These are phyloP conservation scores for Ariolimax columbianus DNA, from an alignment of 2,888 invertebrate species.

Conservation along the genomic window DNA sequence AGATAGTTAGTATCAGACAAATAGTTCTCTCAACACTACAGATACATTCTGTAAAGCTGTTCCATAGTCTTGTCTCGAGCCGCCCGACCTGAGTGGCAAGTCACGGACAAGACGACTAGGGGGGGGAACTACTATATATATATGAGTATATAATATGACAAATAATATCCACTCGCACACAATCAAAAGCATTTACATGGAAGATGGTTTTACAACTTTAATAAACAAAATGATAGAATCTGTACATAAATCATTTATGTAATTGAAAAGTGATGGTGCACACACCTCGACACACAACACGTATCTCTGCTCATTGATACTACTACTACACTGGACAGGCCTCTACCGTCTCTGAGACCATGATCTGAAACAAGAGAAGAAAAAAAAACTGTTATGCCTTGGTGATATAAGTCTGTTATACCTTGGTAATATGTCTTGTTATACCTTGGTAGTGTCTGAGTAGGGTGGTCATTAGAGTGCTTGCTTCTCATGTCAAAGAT, in stretches of 20 bases:
- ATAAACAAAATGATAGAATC: neutral
- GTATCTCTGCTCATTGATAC: constrained; percentile 7
- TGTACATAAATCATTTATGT: constrained; percentile 33
- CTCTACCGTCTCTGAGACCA: constrained; percentile 52
- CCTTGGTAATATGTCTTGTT: no score
- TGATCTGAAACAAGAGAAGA: constrained; percentile 53
- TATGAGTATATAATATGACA: no score
- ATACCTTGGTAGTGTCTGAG: no score
- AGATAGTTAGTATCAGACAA: no score
- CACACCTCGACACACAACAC: constrained; percentile 7
- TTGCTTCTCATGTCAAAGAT: no score
- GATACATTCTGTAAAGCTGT: no score
- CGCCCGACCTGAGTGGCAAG: no score
- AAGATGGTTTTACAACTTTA: neutral
- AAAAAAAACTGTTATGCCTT: constrained; percentile 9
- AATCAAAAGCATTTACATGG: neutral
- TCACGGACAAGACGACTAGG: no score
- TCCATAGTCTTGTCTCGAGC: no score
- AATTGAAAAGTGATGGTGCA: neutral
- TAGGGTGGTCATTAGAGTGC: no score
- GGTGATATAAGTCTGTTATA: neutral
- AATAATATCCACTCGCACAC: neutral
- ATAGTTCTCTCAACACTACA: no score
- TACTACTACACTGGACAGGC: neutral
- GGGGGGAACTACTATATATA: no score